A percentile compares a stretch with the other conserved stretches of the same genome.
Conservation (phyloP, 2,888 invertebrate species). For the Lochmaea capreae region DNA sequence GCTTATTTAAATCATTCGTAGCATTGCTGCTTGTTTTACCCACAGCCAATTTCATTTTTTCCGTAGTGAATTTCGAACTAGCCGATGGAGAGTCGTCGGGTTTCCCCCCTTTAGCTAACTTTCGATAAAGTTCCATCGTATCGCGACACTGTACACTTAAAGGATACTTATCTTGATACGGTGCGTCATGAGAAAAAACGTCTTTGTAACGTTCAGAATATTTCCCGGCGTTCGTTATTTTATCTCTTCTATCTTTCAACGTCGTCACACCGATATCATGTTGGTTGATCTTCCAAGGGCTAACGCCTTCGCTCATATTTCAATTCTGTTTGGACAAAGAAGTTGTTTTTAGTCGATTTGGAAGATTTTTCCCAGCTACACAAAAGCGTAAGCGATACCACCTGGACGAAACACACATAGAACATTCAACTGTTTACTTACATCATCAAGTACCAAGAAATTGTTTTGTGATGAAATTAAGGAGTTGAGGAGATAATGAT, state of each 20-base stretch:
- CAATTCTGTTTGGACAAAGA: slow-evolving; percentile 53
- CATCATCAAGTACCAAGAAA: not conserved
- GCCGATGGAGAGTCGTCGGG: slow-evolving; percentile 55
- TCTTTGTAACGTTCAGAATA: slow-evolving; percentile 63
- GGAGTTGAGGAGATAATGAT: too few relatives aligned
- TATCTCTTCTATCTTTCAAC: slow-evolving; percentile 59
- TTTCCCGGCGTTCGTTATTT: slow-evolving; percentile 60
- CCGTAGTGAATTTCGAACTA: slow-evolving; percentile 48
- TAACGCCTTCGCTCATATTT: slow-evolving; percentile 52
- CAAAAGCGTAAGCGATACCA: slow-evolving; percentile 33
- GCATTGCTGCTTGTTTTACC: slow-evolving; percentile 57
- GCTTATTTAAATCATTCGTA: slow-evolving; percentile 62
- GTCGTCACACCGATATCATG: slow-evolving; percentile 57
- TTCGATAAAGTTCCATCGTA: slow-evolving; percentile 49
- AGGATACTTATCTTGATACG: slow-evolving; percentile 50
- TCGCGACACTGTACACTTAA: slow-evolving; percentile 54
- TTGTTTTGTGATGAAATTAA: not conserved
- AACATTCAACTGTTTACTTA: slow-evolving; percentile 26
- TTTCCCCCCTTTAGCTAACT: slow-evolving; percentile 52
- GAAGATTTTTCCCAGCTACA: slow-evolving; percentile 16
- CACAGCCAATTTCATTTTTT: slow-evolving; percentile 50
- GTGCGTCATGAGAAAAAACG: slow-evolving; percentile 55
- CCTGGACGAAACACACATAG: slow-evolving; percentile 22
- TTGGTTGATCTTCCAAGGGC: slow-evolving; percentile 43
- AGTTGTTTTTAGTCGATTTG: slow-evolving; percentile 35